Evolutionary conservation across 2,113 vertebrate species (phyloP).

Genomic region (Clarias batrachus): DNA sequence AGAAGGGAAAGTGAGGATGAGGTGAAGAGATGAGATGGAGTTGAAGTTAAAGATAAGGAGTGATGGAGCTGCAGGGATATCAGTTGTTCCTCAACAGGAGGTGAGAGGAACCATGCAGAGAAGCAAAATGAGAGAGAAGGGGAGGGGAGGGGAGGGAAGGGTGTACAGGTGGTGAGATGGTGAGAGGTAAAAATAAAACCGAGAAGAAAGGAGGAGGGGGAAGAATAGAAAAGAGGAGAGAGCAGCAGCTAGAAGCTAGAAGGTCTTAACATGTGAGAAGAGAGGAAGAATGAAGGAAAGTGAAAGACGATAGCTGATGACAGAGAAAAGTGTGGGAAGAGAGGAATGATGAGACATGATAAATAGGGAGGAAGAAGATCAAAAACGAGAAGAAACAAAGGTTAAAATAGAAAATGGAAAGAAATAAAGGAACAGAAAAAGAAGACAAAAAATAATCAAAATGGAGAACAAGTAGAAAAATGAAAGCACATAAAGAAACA

Average conservation of each 20-base stretch:
- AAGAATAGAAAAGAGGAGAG: background rate
- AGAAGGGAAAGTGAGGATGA: background rate
- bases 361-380: background rate
- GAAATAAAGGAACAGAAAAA: background rate
- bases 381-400: background rate
- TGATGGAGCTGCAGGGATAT: background rate
- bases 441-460: too few relatives aligned
- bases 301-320: background rate
- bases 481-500: background rate
- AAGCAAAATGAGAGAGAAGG: background rate
- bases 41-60: background rate
- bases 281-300: background rate
- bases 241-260: background rate
- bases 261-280: background rate
- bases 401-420: background rate
- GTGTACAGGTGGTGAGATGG: background rate
- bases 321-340: background rate
- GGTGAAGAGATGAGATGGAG: background rate
- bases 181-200: background rate
- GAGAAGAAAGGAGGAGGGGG: background rate
- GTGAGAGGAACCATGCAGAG: background rate
- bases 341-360: background rate
- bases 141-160: background rate
- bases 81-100: background rate
- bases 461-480: too few relatives aligned